phyloP scores from a whole-genome alignment of 2,113 vertebrate genomes.

The Tinamus guttatus region DNA sequence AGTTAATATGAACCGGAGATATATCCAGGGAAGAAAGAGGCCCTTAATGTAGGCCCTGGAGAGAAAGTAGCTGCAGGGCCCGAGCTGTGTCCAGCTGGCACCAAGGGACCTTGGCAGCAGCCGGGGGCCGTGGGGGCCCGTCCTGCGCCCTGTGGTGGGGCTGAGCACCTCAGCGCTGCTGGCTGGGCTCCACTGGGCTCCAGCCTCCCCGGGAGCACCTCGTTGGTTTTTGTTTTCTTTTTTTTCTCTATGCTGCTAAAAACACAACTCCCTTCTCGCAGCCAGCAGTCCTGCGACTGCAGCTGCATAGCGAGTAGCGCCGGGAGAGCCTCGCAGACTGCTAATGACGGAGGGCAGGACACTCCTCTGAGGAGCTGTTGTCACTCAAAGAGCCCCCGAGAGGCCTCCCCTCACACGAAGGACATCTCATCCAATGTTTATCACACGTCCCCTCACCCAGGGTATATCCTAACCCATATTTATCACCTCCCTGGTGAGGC shows the following conservation, averaged over 20 bases:
- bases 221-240: background rate
- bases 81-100: background rate
- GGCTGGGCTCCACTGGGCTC: background rate
- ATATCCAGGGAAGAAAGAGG: background rate
- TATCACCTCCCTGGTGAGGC: rapidly evolving
- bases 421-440: background rate
- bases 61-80: background rate
- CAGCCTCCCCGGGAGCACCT: rapidly evolving
- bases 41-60: background rate
- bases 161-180: background rate
- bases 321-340: background rate
- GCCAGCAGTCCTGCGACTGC: background rate
- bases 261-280: rapidly evolving
- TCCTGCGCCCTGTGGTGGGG: rapidly evolving
- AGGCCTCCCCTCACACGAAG: rapidly evolving
- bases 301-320: background rate
- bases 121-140: rapidly evolving
- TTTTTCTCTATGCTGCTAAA: background rate
- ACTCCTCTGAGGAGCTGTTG: rapidly evolving
- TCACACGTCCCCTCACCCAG: background rate
- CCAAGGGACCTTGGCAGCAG: background rate
- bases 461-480: background rate
- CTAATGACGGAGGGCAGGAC: rapidly evolving
- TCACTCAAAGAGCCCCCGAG: rapidly evolving
- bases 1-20: background rate